Evolutionary conservation across 2,888 invertebrate genomes (phyloP).

Genomic region (Trachelus iudaicus): DNA sequence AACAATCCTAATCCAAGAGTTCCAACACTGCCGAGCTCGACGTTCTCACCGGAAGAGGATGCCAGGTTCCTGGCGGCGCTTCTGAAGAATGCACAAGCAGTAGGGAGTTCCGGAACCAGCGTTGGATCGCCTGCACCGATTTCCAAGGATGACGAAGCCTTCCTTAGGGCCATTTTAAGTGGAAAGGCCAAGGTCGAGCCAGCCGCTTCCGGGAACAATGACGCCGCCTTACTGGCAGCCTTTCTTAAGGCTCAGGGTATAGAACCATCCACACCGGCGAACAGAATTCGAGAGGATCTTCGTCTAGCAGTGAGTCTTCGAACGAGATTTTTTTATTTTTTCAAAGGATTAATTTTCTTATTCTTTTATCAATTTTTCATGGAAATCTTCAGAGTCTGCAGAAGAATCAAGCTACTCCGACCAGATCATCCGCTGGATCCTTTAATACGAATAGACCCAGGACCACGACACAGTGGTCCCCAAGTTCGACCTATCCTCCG

Average conservation of each 20-base stretch:
- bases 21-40: conserved; percentile 33
- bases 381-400: no score
- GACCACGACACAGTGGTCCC: conserved; percentile 42
- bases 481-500: conserved; percentile 61
- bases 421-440: conserved; percentile 17
- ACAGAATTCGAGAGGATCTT: conserved; percentile 71
- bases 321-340: neutral
- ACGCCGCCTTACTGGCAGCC: conserved; percentile 78
- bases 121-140: neutral
- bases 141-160: conserved; percentile 46
- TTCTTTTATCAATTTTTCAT: neutral
- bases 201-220: conserved; percentile 70
- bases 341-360: no score
- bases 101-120: conserved; percentile 28
- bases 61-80: conserved; percentile 54
- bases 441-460: conserved; percentile 19
- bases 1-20: conserved; percentile 41
- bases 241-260: conserved; percentile 79
- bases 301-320: conserved; percentile 69
- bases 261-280: conserved; percentile 75
- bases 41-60: conserved; percentile 56
- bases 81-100: conserved; percentile 40
- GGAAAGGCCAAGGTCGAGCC: conserved; percentile 47
- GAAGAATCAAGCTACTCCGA: conserved; percentile 6
- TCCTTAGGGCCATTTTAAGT: conserved; percentile 50